These are phyloP conservation scores for Julus scandinavius DNA, from an alignment of 2,888 invertebrate species.

Conservation along the genomic window DNA sequence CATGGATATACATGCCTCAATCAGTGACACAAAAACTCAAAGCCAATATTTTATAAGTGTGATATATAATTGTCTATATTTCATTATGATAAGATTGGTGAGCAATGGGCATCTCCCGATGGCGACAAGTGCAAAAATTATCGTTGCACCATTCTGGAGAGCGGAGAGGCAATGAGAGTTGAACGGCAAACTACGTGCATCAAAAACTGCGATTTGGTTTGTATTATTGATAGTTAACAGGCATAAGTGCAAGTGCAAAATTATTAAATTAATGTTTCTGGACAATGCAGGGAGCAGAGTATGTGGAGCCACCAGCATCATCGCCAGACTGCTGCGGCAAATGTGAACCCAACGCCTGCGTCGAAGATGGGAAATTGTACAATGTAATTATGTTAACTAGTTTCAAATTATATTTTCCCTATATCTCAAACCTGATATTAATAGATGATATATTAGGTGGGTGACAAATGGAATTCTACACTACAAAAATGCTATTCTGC, in stretches of 20 bases:
- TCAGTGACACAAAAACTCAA: background rate
- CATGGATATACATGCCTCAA: background rate
- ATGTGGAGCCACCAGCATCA: slow-evolving; percentile 57
- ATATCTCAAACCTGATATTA: background rate
- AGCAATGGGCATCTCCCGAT: slow-evolving; percentile 71
- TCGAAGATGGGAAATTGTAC: slow-evolving; percentile 59
- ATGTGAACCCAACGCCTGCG: slow-evolving; percentile 60
- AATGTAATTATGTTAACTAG: slow-evolving; percentile 56
- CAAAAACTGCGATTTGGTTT: slow-evolving; percentile 67
- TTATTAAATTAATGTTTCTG: slow-evolving; percentile 60
- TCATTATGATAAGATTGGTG: slow-evolving; percentile 69
- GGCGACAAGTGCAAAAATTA: slow-evolving; percentile 72
- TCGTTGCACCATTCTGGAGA: slow-evolving; percentile 68
- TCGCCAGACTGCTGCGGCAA: slow-evolving; percentile 61
- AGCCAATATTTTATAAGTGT: background rate
- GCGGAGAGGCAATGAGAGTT: slow-evolving; percentile 69
- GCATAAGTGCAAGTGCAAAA: background rate
- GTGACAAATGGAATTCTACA: slow-evolving; percentile 57
- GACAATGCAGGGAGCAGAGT: slow-evolving; percentile 58
- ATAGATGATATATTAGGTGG: slow-evolving; percentile 54
- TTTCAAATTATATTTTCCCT: background rate
- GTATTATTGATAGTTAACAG: background rate
- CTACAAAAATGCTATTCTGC: slow-evolving; percentile 58
- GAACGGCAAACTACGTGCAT: slow-evolving; percentile 72
- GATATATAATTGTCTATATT: background rate